Base-by-base conservation (phyloP, 2,797 vertebrate species). In the Microchirus variegatus region DNA sequence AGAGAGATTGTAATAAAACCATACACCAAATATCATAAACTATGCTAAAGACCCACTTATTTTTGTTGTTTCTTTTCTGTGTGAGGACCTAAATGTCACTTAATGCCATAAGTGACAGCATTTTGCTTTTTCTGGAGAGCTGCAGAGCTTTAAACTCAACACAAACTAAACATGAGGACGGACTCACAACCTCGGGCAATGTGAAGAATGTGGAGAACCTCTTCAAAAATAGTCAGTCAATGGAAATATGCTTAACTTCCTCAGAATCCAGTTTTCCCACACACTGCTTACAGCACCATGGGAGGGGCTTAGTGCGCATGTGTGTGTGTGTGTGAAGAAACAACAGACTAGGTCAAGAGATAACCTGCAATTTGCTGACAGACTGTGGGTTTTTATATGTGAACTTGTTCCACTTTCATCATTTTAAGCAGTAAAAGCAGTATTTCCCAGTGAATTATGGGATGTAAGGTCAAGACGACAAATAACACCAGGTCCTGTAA, bases 201-300 rank as follows among this genome's bases (percentile, higher is more conserved):
- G 73, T 59, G 52, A 83, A 72, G 75, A 86, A 89, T 85, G 86
- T 54, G 18, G 55, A 51, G 42, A 52, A 57, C 18, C 72, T 54
- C 67, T 72, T 56, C 3, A 15, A 15, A 80, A 71, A 85, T 73
- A 72, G 43, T 49, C 68, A 75, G 77, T 72, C 78, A 74, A 73
- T 62, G 12, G 60, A 79, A 84, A 78, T 67, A 78, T 69, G 73
- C 37, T 56, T 55, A 69, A 70, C 31, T 82, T 73, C n/a, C 51
- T 38, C n/a, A 78, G 67, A 67, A 78, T 64, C 60, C 40, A 17
- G 36, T 72, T 80, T 87, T 75, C 73, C 74, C 70, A 80, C 78
- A 80, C 64, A 68, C 31, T 3, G 45, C n/a, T 64, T 55, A 47
- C 69, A 55, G 54, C 13, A 1, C 40, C 26, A 59, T 72, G 63